Base-by-base conservation (phyloP, 1,140 invertebrate species). In the Sarcophaga bullata region DNA sequence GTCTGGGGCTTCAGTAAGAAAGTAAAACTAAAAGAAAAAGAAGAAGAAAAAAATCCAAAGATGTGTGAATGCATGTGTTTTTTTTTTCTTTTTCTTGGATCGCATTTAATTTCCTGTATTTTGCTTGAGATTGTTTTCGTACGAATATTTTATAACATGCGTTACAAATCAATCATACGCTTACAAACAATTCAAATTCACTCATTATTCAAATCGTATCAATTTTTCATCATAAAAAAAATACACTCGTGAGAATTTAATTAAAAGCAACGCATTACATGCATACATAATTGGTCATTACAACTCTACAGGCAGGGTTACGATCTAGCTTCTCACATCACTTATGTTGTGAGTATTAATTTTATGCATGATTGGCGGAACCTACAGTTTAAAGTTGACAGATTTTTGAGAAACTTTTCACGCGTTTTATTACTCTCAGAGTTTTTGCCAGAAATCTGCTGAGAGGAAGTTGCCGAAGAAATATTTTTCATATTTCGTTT, bases 161-260 rank as follows among this genome's bases (percentile, higher is more conserved):
- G 75, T 78, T 78, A 78, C 75, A 78, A 78, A 78, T 78, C 75
- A 78, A 78, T 78, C 75, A 78, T 50, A 78, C n/a, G 75, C 75
- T 78, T 78, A 78, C 75, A 78, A 50, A 78, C 75, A 78, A 78
- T 78, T 68, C 62, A 68, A 68, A 78, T 37, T 78, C 75, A 78
- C 75, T 78, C 75, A 78, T 78, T 78, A 78, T 78, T 78, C 75
- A 78, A 78, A 78, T 78, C 50, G 50, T 50, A 52, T 50, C 48
- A 48, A n/a, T 76, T 48, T 54, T 54, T 54, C 25, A 37, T 37
- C n/a, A n/a, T n/a, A n/a, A 37, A 37, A 37, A 37, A 2, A 37
- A 25, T 72, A 15, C 17, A 25, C 62, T 72, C 8, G n/a, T 19
- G 8, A 3, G 9, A 62, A n/a, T 7, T 62, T 9, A 19, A 25